Conservation (phyloP, 2,888 invertebrate species). For the Amphimallon solstitiale region DNA sequence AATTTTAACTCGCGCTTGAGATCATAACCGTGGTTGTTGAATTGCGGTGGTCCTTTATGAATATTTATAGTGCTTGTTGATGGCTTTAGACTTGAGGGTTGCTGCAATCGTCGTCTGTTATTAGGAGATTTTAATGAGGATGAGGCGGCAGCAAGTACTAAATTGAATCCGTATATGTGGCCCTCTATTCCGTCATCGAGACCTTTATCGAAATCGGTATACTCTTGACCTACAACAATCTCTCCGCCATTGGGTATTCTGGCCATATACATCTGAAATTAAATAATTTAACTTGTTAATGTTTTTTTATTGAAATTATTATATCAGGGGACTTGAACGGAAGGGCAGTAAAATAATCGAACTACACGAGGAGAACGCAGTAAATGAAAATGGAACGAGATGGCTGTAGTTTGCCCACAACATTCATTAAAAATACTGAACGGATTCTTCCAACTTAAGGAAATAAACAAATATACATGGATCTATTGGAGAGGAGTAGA, state of each 20-base stretch:
- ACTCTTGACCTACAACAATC: slow-evolving; percentile 76
- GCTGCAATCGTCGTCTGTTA: slow-evolving; percentile 25
- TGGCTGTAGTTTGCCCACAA: too few relatives aligned
- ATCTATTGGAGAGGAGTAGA: too few relatives aligned
- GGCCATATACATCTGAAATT: slow-evolving; percentile 67
- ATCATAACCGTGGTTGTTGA: slow-evolving; percentile 17
- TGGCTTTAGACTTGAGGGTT: neutral
- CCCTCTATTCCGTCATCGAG: slow-evolving; percentile 75
- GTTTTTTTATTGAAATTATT: too few relatives aligned
- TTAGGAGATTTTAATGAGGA: slow-evolving; percentile 2
- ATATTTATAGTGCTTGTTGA: slow-evolving; percentile 28
- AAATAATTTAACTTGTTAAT: neutral
- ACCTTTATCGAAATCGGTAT: slow-evolving; percentile 73
- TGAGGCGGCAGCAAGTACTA: slow-evolving; percentile 70
- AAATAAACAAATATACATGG: too few relatives aligned
- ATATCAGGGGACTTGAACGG: too few relatives aligned
- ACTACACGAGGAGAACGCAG: too few relatives aligned
- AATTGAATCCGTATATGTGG: slow-evolving; percentile 73
- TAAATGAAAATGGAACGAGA: too few relatives aligned
- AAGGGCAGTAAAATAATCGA: too few relatives aligned
- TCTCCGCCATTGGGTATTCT: slow-evolving; percentile 71
- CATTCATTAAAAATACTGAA: too few relatives aligned
- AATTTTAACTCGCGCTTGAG: neutral
- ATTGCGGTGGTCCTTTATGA: slow-evolving; percentile 22
- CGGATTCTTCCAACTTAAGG: too few relatives aligned